Conservation (phyloP, 2,797 vertebrate species). For the Orestias chungarensis region DNA sequence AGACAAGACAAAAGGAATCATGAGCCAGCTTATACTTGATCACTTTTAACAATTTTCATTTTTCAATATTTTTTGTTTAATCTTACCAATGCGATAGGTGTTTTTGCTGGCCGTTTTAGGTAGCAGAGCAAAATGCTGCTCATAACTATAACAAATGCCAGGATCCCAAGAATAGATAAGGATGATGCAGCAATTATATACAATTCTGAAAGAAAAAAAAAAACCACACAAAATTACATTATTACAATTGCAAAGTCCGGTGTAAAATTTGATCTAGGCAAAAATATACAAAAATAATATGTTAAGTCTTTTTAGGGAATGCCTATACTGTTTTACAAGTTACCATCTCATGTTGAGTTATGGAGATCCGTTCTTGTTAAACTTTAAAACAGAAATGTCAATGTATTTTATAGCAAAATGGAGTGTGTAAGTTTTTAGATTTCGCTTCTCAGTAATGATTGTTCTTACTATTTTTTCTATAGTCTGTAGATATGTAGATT, state of each 20-base stretch:
- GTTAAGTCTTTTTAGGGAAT: background rate
- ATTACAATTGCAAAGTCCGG: background rate
- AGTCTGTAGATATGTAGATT: background rate
- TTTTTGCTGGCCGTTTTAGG: constrained; percentile 70
- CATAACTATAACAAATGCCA: constrained; percentile 30
- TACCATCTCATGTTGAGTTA: background rate
- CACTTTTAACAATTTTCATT: background rate
- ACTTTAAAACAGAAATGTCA: background rate
- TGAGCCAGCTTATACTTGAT: background rate
- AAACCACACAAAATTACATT: background rate
- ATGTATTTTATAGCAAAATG: background rate
- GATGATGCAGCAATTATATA: constrained; percentile 42
- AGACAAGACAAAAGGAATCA: background rate
- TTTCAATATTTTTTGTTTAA: background rate
- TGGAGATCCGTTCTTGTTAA: background rate
- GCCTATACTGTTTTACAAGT: background rate
- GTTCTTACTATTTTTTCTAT: background rate
- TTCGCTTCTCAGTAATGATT: background rate
- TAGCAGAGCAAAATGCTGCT: constrained; percentile 55
- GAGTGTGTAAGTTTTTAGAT: background rate
- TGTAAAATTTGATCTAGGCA: background rate
- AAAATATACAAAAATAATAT: background rate
- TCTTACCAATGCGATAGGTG: constrained; percentile 75
- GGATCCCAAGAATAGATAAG: constrained; percentile 35
- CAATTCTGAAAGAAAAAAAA: constrained; percentile 61